A percentile compares a stretch with the other conserved stretches of the same genome.
Conservation (phyloP, 1,140 invertebrate species). For the Uloborus diversus region DNA sequence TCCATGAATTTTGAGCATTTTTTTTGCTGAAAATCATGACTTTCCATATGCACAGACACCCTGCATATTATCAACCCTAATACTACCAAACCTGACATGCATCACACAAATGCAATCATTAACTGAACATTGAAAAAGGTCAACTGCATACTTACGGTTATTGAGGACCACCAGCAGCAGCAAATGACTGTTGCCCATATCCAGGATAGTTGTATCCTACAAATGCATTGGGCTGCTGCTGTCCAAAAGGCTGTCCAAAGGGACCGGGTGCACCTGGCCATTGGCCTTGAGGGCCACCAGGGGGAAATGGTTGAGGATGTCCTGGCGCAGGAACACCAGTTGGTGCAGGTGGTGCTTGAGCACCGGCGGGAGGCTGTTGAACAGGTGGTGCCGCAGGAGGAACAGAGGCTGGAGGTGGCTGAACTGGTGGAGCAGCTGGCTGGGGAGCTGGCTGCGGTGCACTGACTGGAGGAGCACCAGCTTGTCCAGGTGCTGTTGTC, state of each 20-base stretch:
- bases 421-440: conserved; percentile 33
- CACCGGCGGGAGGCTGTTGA: conserved; percentile 30
- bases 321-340: conserved; percentile 47
- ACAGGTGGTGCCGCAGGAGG: conserved; percentile 39
- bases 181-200: conserved; percentile 38
- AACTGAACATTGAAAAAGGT: no score
- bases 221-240: conserved; percentile 47
- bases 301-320: conserved; percentile 35
- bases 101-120: no score
- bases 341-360: conserved; percentile 37
- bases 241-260: conserved; percentile 13
- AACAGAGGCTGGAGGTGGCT: conserved; percentile 32
- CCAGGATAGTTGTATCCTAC: conserved; percentile 45
- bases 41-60: no score
- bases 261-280: conserved; percentile 18
- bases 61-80: no score
- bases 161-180: conserved; percentile 23
- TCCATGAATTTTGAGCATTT: no score
- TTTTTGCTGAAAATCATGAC: no score
- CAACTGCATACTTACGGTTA: no score
- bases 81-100: no score
- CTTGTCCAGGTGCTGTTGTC: conserved; percentile 8
- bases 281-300: conserved; percentile 35
- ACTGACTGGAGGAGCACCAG: conserved; percentile 6
- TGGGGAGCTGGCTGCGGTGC: conserved; percentile 40